Evolutionary conservation across 2,888 invertebrate genomes (phyloP), one percentile per base, ranked within the genome.

Genomic region (Leucoma salicis): DNA sequence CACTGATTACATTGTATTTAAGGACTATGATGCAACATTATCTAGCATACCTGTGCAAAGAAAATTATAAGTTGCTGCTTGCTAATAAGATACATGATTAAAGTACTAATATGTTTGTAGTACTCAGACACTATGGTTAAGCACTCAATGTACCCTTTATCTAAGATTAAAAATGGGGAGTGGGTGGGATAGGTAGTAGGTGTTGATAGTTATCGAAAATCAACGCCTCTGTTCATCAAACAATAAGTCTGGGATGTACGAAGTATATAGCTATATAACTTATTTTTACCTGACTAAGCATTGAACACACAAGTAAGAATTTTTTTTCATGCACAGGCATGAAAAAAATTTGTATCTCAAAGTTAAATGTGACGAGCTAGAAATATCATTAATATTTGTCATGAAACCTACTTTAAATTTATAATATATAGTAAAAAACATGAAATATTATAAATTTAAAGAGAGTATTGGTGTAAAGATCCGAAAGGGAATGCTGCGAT

Each of bases 101-200:
- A 13, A 37, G 57, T 27, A 54, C 39, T 34, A 3, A 3, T 50
- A 57, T 47, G 24, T 59, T 67, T 62, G 73, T 59, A 57, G 47
- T 43, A 57, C 45, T 53, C 61, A 74, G 76, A 74, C 74, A 70
- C 68, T 79, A 78, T 72, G 78, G 80, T 82, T 84, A 82, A 81
- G 82, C 73, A 82, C 82, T 85, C 85, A 82, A 86, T 85, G 81
- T 80, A 82, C 78, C 80, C 82, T 86, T 86, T 87, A 87, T 86
- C 85, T 86, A 71, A 85, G 87, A 87, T 87, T 85, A 86, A 85
- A 85, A 87, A 83, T 70, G 68, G 77, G 76, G 76, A 67, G 62
- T 49, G 66, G 66, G 69, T 65, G 61, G 57, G 57, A 64, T 53
- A 55, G 57, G 37, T 43, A 56, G n/a, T n/a, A n/a, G 63, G 63